These are phyloP conservation scores for Sialis lutaria DNA, from an alignment of 2,888 invertebrate species.

Conservation along the genomic window DNA sequence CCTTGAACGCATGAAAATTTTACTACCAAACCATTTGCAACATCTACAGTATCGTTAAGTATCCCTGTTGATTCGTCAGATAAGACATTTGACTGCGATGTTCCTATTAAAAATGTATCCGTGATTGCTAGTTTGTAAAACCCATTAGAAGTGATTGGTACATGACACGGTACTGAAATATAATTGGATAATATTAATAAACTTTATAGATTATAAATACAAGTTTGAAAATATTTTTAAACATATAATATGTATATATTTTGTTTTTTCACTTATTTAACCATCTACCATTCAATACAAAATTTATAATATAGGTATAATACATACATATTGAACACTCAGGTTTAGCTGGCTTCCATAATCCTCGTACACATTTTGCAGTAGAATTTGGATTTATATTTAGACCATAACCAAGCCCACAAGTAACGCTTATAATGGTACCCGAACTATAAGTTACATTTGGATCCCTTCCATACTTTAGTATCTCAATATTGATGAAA, in stretches of 20 bases:
- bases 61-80: constrained; percentile 13
- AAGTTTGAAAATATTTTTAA: neutral
- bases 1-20: constrained; percentile 62
- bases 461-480: constrained; percentile 51
- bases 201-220: neutral
- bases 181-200: neutral
- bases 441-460: constrained; percentile 60
- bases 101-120: constrained; percentile 20
- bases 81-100: constrained; percentile 17
- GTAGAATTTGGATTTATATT: constrained; percentile 58
- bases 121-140: constrained; percentile 38
- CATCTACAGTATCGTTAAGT: constrained; percentile 37
- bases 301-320: neutral
- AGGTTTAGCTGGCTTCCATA: constrained; percentile 72
- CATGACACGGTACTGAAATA: constrained; percentile 46
- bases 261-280: no score
- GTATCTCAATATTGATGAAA: constrained; percentile 48
- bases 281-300: no score
- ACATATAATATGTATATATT: neutral
- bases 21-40: constrained; percentile 53
- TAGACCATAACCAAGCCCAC: constrained; percentile 58
- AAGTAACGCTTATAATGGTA: constrained; percentile 55
- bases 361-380: constrained; percentile 64
- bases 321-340: constrained; percentile 60
- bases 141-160: constrained; percentile 51